Evolutionary conservation across 2,113 vertebrate species (phyloP).

Genomic region (Entosphenus tridentatus): DNA sequence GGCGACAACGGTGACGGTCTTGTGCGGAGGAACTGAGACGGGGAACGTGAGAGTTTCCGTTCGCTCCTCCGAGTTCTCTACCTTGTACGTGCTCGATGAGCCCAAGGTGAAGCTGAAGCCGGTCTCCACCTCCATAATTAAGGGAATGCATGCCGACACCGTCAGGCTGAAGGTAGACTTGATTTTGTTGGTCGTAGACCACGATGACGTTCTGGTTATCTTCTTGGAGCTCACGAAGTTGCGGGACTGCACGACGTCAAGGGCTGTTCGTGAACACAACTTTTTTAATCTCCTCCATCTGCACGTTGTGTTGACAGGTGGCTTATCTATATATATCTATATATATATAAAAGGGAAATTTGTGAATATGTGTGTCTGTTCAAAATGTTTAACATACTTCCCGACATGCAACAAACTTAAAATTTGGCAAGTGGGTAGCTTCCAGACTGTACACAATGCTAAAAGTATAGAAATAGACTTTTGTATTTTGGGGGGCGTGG

Average conservation of each 20-base stretch:
- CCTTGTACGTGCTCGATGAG: too few relatives aligned
- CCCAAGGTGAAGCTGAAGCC: too few relatives aligned
- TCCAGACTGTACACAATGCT: slow-evolving; percentile 10
- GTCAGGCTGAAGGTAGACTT: background rate
- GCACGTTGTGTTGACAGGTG: slow-evolving; percentile 4
- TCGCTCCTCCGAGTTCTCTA: too few relatives aligned
- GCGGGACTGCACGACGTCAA: background rate
- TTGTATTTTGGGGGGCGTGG: too few relatives aligned
- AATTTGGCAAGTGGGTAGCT: slow-evolving; percentile 5
- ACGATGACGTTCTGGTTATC: slow-evolving; percentile 11
- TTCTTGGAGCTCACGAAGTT: slow-evolving; percentile 8
- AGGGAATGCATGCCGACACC: slow-evolving; percentile 11
- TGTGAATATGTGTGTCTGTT: slow-evolving; percentile 5
- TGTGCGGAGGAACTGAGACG: too few relatives aligned
- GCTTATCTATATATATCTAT: slow-evolving; percentile 8
- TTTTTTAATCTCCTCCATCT: slow-evolving; percentile 10
- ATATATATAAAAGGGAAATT: slow-evolving; percentile 12
- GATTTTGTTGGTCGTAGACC: slow-evolving; percentile 8
- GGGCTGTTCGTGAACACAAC: slow-evolving; percentile 4
- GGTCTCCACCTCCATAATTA: background rate
- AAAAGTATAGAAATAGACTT: too few relatives aligned
- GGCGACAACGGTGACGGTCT: too few relatives aligned
- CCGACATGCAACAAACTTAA: slow-evolving; percentile 9
- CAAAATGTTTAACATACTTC: slow-evolving; percentile 11
- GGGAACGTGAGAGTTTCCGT: too few relatives aligned